A percentile compares a stretch with the other conserved stretches of the same genome.
Evolutionary conservation across 1,140 invertebrate genomes (phyloP).

Genomic region (Trichomalopsis sarcophagae): DNA sequence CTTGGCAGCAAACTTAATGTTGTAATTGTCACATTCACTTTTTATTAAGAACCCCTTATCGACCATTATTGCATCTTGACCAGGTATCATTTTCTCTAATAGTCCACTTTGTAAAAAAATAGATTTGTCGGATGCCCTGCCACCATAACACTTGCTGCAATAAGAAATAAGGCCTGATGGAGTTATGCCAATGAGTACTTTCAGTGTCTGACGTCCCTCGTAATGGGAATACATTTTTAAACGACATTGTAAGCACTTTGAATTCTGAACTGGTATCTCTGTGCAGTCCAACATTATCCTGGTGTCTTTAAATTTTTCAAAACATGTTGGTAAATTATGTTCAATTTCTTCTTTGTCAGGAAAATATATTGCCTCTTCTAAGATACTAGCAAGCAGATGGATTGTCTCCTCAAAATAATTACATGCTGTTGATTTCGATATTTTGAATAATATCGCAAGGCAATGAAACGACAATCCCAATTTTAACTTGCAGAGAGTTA

Average conservation of each 20-base stretch:
- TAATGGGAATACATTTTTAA: slow-evolving; percentile 57
- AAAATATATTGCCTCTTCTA: slow-evolving; percentile 17
- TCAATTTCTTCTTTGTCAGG: slow-evolving; percentile 19
- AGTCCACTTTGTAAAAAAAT: slow-evolving; percentile 59
- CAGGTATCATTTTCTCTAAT: slow-evolving; percentile 38
- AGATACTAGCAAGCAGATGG: background rate
- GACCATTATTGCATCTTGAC: no score
- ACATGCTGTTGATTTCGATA: background rate
- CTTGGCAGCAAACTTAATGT: background rate
- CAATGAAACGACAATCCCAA: background rate
- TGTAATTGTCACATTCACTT: no score
- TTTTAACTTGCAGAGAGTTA: background rate
- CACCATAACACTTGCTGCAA: slow-evolving; percentile 59
- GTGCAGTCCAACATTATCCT: slow-evolving; percentile 55
- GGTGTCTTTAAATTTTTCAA: slow-evolving; percentile 35
- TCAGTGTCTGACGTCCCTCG: slow-evolving; percentile 43
- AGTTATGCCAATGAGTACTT: background rate
- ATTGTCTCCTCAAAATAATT: background rate
- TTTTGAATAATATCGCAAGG: background rate
- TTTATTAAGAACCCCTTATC: no score
- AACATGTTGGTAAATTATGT: background rate
- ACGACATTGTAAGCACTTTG: background rate
- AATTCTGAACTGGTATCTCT: slow-evolving; percentile 52
- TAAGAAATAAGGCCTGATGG: slow-evolving; percentile 59
- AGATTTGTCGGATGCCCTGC: slow-evolving; percentile 57